phyloP scores from a whole-genome alignment of 2,797 vertebrate genomes.

The Valencia hispanica region DNA sequence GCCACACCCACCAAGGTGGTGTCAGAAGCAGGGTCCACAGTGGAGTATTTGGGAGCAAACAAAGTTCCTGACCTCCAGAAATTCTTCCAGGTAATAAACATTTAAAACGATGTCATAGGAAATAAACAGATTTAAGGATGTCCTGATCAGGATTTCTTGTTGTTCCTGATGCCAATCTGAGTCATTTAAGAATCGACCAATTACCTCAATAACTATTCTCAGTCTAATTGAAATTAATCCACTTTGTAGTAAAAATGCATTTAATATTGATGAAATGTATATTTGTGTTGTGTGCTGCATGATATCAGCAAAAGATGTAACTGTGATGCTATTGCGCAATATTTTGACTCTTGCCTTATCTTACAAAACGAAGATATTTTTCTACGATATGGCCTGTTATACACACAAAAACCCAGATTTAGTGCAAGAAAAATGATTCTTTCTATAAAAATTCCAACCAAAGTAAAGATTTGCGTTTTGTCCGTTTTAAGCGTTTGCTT shows the following conservation, averaged over 20 bases:
- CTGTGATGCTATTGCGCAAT: neutral
- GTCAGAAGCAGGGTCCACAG: slow-evolving; percentile 73
- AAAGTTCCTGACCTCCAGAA: slow-evolving; percentile 90
- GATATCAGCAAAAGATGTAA: neutral
- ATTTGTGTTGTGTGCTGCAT: neutral
- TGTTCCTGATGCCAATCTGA: neutral
- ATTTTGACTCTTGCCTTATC: neutral
- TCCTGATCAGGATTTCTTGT: neutral
- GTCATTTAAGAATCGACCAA: neutral
- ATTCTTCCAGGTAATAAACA: slow-evolving; percentile 90
- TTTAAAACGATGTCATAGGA: too few relatives aligned
- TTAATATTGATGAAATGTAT: neutral
- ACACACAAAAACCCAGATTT: too few relatives aligned
- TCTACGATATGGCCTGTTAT: too few relatives aligned
- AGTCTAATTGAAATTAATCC: neutral
- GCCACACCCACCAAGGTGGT: slow-evolving; percentile 87
- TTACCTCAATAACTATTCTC: neutral
- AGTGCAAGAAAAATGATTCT: too few relatives aligned
- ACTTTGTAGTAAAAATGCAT: neutral
- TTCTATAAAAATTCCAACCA: too few relatives aligned
- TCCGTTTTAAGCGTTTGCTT: too few relatives aligned
- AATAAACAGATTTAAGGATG: neutral
- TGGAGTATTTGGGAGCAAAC: slow-evolving; percentile 83
- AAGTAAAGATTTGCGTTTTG: too few relatives aligned
- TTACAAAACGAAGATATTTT: too few relatives aligned